Percentiles rank a stretch among this genome's conserved stretches.
Evolutionary conservation across 23 tunicate genomes (phyloP).

Genomic region (Oikopleura albicans): DNA sequence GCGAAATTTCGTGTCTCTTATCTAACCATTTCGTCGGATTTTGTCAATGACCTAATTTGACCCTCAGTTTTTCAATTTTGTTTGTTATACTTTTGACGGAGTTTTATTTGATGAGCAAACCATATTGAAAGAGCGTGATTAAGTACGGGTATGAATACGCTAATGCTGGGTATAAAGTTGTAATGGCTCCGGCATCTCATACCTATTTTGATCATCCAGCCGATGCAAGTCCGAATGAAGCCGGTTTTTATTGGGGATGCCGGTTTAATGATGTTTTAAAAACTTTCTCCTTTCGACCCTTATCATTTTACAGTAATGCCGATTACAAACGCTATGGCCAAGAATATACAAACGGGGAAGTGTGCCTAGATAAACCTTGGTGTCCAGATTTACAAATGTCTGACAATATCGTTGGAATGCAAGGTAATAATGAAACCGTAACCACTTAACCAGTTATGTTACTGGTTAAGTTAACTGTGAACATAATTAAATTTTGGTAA

Average conservation of each 20-base stretch:
- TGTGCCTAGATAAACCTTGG: slow-evolving; percentile 20
- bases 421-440: too few species aligned
- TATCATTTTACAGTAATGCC: slow-evolving; percentile 36
- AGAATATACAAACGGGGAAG: slow-evolving; percentile 20
- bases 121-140: too few species aligned
- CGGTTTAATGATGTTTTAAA: slow-evolving; percentile 31
- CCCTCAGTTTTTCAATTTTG: too few species aligned
- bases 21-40: too few species aligned
- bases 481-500: too few species aligned
- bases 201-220: slow-evolving; percentile 53
- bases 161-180: neutral
- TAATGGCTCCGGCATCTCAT: slow-evolving; percentile 45
- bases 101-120: too few species aligned
- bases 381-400: slow-evolving; percentile 27
- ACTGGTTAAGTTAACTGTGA: too few species aligned
- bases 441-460: too few species aligned
- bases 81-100: too few species aligned
- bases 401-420: slow-evolving; percentile 68
- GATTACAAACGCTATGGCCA: slow-evolving; percentile 34
- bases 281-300: slow-evolving; percentile 49
- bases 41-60: too few species aligned
- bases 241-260: slow-evolving; percentile 71
- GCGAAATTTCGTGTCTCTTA: too few species aligned
- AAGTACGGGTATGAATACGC: neutral
- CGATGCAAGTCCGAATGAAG: slow-evolving; percentile 71